Evolutionary conservation across 2,797 vertebrate genomes (phyloP).

Genomic region (Neopelma chrysocephalum): DNA sequence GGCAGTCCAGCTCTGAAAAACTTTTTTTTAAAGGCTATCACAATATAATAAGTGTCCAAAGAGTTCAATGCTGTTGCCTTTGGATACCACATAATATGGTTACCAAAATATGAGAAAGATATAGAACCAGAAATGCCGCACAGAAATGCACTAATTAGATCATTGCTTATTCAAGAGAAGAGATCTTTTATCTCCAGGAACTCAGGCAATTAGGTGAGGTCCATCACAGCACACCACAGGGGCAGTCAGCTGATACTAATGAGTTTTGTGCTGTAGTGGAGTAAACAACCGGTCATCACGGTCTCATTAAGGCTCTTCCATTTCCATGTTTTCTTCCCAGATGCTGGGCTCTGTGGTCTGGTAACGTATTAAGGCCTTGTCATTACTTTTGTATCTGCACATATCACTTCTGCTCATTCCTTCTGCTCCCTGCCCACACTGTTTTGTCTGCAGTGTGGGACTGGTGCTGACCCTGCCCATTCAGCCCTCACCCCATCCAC

Average conservation of each 20-base stretch:
- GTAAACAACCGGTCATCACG: constrained; percentile 50
- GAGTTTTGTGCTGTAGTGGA: constrained; percentile 49
- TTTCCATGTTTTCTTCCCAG: constrained; percentile 33
- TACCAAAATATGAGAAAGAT: constrained; percentile 18
- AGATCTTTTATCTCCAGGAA: constrained; percentile 60
- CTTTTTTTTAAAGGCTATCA: not conserved
- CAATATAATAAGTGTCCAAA: not conserved
- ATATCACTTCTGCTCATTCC: not conserved
- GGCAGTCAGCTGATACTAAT: constrained; percentile 48
- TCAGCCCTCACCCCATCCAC: not conserved
- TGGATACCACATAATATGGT: constrained; percentile 36
- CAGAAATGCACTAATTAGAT: constrained; percentile 57
- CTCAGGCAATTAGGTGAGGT: constrained; percentile 57
- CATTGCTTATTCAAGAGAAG: constrained; percentile 51
- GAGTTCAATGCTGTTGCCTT: constrained; percentile 49
- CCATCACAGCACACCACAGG: constrained; percentile 25
- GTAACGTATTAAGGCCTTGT: not conserved
- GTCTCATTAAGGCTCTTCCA: constrained; percentile 54
- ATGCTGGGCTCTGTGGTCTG: not conserved
- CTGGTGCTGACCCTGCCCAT: not conserved
- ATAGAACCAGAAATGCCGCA: constrained; percentile 43
- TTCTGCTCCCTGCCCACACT: not conserved
- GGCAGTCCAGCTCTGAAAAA: not conserved
- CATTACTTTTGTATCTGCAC: not conserved
- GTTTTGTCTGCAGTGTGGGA: not conserved